Base-by-base conservation (phyloP, 2,888 invertebrate genomes). In the Trissoscelio sp. region DNA sequence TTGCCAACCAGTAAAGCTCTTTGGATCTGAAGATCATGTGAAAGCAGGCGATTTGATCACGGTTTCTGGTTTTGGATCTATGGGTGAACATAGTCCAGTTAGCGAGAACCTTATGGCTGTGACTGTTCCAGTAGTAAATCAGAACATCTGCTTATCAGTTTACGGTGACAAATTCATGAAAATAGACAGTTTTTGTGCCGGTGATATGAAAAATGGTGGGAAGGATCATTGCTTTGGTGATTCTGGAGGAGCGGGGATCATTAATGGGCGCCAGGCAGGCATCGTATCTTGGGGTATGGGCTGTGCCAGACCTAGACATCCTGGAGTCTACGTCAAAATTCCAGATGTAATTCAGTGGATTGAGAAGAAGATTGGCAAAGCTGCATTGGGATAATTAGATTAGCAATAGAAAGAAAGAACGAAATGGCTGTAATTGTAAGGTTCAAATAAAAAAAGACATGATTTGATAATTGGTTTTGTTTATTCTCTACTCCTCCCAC, bases 141-240 rank as follows among this genome's bases (percentile, higher is more conserved):
- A 92, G 2, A 85, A 90, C 3, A 62, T 57, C 11, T 69, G 57
- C 34, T 11, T 20, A 7, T 9, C 3, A 87, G 0, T 94, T 94
- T 85, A 92, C 92, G 0, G 7, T 18, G 7, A 39, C 11, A 11
- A 57, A 11, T 7, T 12, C 37, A 6, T 37, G 28, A 14, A 44
- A 12, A 2, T 0, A 0, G 88, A 92, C 0, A 92, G 92, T 88
- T 94, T 0, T 28, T 78, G 70, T 28, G 77, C 70, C 3, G 94
- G 94, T 2, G 51, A 42, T 11, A 14, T 44, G 20, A n/a, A n/a
- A n/a, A 2, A 92, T 94, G 95, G 94, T 1, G 94, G 94, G n/a
- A 93, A 86, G 6, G 89, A 88, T 62, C 46, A 88, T 5, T 90
- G 89, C 70, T 86, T 86, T 3, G 89, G 89, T 37, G 89, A 90